These are phyloP conservation scores for Diglossa cyanea DNA, from an alignment of 2,797 vertebrate genomes.

Conservation along the genomic window DNA sequence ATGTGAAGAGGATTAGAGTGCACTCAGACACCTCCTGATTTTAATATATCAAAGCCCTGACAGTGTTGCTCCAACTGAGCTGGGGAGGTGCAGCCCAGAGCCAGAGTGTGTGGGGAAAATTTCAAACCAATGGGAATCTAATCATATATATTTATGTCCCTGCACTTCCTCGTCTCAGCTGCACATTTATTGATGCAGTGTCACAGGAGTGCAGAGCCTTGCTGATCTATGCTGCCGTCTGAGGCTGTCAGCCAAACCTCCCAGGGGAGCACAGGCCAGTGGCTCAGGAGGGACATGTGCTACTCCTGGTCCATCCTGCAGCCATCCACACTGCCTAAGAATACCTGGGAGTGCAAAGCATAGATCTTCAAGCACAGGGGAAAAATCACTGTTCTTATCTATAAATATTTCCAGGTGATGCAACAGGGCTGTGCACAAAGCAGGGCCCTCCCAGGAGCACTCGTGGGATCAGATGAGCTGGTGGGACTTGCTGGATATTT, in stretches of 20 bases:
- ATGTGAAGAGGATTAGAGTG: background rate
- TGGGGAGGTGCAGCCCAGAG: background rate
- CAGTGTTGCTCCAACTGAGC: background rate
- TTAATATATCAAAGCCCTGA: conserved; percentile 9
- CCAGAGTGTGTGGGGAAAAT: background rate
- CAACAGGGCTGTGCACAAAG: background rate
- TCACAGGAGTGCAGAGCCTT: background rate
- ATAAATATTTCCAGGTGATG: background rate
- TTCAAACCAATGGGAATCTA: background rate
- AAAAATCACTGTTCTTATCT: background rate
- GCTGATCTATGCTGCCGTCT: background rate
- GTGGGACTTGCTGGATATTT: background rate
- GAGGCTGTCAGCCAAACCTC: background rate
- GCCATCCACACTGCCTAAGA: background rate
- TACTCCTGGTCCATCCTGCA: background rate
- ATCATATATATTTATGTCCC: conserved; percentile 18
- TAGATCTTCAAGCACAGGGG: background rate
- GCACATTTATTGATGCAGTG: background rate
- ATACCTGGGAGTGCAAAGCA: background rate
- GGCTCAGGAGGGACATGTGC: background rate
- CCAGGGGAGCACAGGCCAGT: background rate
- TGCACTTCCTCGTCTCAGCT: background rate
- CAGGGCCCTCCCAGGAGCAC: background rate
- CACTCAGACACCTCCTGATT: background rate
- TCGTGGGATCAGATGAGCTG: background rate